A percentile compares a stretch with the other conserved stretches of the same genome.
phyloP scores from a whole-genome alignment of 2,797 vertebrate species.

The Scleropages formosus region DNA sequence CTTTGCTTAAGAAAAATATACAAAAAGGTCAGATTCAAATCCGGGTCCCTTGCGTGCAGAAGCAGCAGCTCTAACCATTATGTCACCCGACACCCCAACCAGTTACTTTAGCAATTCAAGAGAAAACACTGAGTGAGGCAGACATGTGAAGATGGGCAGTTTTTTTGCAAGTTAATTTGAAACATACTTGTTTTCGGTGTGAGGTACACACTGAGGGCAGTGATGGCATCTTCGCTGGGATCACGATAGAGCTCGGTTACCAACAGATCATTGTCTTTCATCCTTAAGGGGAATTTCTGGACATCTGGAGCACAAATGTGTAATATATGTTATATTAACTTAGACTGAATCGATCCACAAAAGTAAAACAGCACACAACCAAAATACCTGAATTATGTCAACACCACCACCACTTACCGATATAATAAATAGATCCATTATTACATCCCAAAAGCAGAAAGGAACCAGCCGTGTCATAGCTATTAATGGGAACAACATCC shows the following conservation, averaged over 20 bases:
- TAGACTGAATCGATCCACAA: not conserved
- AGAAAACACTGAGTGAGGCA: no score
- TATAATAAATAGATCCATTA: slow-evolving; percentile 85
- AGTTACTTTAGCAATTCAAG: no score
- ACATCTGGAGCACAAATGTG: slow-evolving; percentile 66
- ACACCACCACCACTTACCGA: slow-evolving; percentile 56
- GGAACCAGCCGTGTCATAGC: slow-evolving; percentile 85
- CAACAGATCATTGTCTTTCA: slow-evolving; percentile 91
- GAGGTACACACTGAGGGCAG: slow-evolving; percentile 87
- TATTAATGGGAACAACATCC: slow-evolving; percentile 89
- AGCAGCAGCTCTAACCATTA: no score
- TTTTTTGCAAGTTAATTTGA: not conserved
- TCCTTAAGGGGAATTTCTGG: slow-evolving; percentile 89
- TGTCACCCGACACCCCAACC: no score
- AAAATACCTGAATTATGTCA: not conserved
- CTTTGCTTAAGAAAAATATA: no score
- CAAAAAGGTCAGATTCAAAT: no score
- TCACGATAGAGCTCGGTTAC: slow-evolving; percentile 90
- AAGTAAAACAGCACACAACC: not conserved
- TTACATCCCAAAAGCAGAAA: slow-evolving; percentile 88
- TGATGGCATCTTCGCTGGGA: slow-evolving; percentile 85
- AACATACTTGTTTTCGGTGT: slow-evolving; percentile 88
- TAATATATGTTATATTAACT: not conserved
- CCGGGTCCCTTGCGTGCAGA: no score
- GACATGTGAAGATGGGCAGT: not conserved